These are phyloP conservation scores for Heliopora coerulea DNA, from an alignment of 92 coral and sea anemone genomes.

Conservation along the genomic window DNA sequence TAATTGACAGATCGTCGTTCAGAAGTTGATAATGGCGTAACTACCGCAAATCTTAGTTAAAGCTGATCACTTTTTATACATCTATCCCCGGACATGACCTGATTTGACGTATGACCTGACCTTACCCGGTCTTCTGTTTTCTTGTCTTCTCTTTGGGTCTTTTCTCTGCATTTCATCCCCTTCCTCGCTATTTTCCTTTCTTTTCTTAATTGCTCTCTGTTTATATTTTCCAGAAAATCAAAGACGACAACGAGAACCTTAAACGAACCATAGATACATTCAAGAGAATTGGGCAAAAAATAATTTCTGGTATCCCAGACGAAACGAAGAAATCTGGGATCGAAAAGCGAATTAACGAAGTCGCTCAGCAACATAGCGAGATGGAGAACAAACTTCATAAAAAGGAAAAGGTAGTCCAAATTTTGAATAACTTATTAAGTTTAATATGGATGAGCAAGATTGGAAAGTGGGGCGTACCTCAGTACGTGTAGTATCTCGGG, in stretches of 20 bases:
- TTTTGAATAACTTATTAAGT: too few species aligned
- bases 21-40: too few species aligned
- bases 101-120: too few species aligned
- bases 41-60: too few species aligned
- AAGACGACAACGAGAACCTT: slow-evolving; percentile 73
- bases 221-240: slow-evolving; percentile 60
- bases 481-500: too few species aligned
- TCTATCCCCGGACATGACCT: too few species aligned
- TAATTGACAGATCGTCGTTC: too few species aligned
- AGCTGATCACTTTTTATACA: too few species aligned
- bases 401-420: slow-evolving; percentile 68
- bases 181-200: background rate
- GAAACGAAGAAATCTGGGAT: slow-evolving; percentile 71
- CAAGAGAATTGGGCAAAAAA: slow-evolving; percentile 73
- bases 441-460: too few species aligned
- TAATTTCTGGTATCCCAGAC: slow-evolving; percentile 72
- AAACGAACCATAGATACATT: slow-evolving; percentile 84
- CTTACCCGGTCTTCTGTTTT: too few species aligned
- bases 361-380: slow-evolving; percentile 81
- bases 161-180: background rate
- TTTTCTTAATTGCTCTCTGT: background rate
- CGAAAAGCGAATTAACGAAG: slow-evolving; percentile 85
- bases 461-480: too few species aligned
- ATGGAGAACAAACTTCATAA: slow-evolving; percentile 77
- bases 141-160: too few species aligned